These are phyloP conservation scores for Anhinga anhinga DNA, from an alignment of 2,113 vertebrate species.

Conservation along the genomic window DNA sequence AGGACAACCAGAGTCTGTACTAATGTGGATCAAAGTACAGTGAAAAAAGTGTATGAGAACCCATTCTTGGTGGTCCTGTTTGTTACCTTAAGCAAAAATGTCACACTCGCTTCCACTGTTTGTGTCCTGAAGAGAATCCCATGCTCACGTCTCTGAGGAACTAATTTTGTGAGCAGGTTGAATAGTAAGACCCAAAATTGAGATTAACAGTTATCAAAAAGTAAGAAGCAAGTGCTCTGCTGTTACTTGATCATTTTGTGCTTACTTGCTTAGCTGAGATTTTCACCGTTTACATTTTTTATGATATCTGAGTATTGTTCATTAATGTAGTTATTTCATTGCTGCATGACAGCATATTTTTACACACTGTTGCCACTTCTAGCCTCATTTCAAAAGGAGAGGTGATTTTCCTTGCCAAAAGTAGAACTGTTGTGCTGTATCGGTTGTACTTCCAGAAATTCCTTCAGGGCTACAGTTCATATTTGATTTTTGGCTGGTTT, in stretches of 20 bases:
- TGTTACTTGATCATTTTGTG: not conserved
- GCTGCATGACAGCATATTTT: not conserved
- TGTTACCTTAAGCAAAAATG: not conserved
- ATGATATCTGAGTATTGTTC: not conserved
- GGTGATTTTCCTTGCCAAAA: not conserved
- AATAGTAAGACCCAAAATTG: not conserved
- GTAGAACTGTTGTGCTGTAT: not conserved
- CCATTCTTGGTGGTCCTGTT: not conserved
- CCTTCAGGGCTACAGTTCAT: slow-evolving; percentile 39
- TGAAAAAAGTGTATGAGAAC: not conserved
- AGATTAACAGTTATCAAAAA: not conserved
- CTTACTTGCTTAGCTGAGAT: not conserved
- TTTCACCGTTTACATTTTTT: not conserved
- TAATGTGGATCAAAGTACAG: not conserved
- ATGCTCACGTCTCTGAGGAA: not conserved
- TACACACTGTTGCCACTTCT: not conserved
- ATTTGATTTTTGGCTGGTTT: slow-evolving; percentile 50
- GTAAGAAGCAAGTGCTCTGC: not conserved
- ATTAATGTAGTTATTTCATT: not conserved
- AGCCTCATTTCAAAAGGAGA: not conserved
- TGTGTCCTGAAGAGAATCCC: not conserved
- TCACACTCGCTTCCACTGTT: not conserved
- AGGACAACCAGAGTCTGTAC: not conserved
- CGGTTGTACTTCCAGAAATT: slow-evolving; percentile 45
- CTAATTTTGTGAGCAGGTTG: not conserved